Base-by-base conservation (phyloP, 1,140 invertebrate genomes). In the Macrobrachium rosenbergii region DNA sequence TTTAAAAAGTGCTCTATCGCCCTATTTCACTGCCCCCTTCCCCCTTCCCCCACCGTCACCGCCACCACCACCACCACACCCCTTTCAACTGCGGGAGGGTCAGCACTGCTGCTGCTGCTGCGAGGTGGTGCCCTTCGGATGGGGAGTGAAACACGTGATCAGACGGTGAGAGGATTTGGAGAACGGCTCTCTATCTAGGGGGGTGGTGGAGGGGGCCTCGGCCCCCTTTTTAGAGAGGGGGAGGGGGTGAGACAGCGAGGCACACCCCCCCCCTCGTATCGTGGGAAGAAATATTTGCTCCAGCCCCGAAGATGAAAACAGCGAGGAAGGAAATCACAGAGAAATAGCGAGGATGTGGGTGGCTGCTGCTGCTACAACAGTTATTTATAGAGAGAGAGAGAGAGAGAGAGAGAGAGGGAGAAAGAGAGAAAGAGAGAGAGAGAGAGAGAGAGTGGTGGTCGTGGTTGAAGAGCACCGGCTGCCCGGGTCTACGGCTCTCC, bases 361-460 rank as follows among this genome's bases (percentile, higher is more conserved):
- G 52, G 52, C 52, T 52, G 52, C 52, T 52, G 52, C 52, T 52
- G 52, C 52, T 52, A 10, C 52, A 52, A 52, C 52, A 52, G 52
- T 52, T 52, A 52, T 52, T 52, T 52, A 60, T 19, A 43, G 10
- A 59, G 59, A 17, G 78, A 63, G 21, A 63, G 19, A 77, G 14
- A 77, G 37, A 43, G 37, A 43, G 37, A 52, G 37, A 77, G 23
- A 77, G 43, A 45, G 23, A 45, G 43, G 45, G 43, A 63, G 77
- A 79, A 10, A 79, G 77, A 59, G 77, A 28, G 59, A 79, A n/a
- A 79, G 77, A 63, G 19, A 79, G 78, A 80, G 23, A 62, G 59
- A 23, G 16, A 52, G 76, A 59, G 17, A 23, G 52, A 78, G 52
- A 10, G 52, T 14, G 76, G 59, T 45, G 60, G 17, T 37, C 7